Base-by-base conservation (phyloP, 2,888 invertebrate genomes). In the Diplazon laetatorius region DNA sequence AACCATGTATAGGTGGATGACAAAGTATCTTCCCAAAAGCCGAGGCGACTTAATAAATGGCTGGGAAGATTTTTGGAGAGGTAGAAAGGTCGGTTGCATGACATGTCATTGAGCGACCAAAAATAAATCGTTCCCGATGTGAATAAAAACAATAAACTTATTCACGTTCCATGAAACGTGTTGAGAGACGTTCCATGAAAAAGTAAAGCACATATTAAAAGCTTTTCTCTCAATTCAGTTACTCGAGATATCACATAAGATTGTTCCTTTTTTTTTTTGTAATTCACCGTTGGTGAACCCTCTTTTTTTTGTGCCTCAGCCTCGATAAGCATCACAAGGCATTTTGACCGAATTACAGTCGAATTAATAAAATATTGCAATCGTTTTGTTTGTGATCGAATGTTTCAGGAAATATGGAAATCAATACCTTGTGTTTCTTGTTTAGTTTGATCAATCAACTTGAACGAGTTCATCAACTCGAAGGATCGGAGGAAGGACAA, bases 391-490 rank as follows among this genome's bases (percentile, higher is more conserved):
- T 6, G 14, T 52, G 22, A 20, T 22, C 50, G 3, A 25, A 52
- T n/a, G 12, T 52, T 22, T 25, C 14, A 25, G 52, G 52, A 52
- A 52, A 25, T 52, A 48, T 35, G 37, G 37, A 30, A 48, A 10
- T 48, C 63, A 63, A 12, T 35, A 18, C 25, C 12, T 35, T 35
- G n/a, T 48, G 48, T 14, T 37, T 22, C 37, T 50, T 10, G 9
- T 50, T 37, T 18, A 57, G 22, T 9, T 6, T 16, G 59, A 16
- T 60, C 25, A 42, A 25, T 60, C n/a, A 65, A 39, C 14, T 50
- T 35, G 37, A 8, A 20, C 37, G 48, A 44, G n/a, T 25, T n/a
- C 22, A 22, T 65, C 65, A 50, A 50, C 65, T 65, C 14, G 37
- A 39, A 22, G 8, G 37, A 20, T 5, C 25, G n/a, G 52, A 14